Conservation (phyloP, 2,113 vertebrate species). For the Setophaga petechia region DNA sequence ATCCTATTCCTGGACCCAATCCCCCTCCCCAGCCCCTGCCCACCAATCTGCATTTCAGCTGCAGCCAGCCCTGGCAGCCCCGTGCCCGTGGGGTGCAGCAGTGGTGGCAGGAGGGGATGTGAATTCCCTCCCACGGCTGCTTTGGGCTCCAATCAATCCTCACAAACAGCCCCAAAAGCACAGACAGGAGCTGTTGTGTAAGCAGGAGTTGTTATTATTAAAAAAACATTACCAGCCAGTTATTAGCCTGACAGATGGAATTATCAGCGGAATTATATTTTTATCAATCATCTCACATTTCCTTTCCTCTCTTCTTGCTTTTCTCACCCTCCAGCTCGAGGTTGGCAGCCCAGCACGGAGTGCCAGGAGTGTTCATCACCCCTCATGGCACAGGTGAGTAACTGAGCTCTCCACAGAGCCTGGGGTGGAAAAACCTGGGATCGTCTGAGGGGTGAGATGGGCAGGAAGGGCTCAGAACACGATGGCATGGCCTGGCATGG, state of each 20-base stretch:
- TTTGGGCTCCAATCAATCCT: constrained; percentile 10
- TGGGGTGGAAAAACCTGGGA: neutral
- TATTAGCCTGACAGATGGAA: constrained; percentile 28
- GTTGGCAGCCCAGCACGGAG: neutral
- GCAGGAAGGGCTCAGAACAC: neutral
- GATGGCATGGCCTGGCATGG: too few relatives aligned
- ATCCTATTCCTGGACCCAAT: too few relatives aligned
- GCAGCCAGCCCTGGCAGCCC: neutral
- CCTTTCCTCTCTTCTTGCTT: neutral
- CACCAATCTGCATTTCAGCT: neutral
- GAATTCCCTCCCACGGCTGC: neutral
- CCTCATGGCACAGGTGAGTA: neutral
- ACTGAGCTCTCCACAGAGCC: neutral
- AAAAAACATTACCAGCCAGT: neutral
- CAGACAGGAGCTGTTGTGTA: neutral
- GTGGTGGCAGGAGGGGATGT: neutral
- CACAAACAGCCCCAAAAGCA: neutral
- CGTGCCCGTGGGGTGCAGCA: neutral
- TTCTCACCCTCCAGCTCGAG: neutral
- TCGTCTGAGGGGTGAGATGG: neutral
- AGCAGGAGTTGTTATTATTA: neutral
- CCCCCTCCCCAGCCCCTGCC: neutral
- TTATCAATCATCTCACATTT: neutral
- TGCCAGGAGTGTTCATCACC: neutral
- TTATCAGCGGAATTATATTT: neutral